Evolutionary conservation across 2,113 vertebrate genomes (phyloP).

Genomic region (Coreoperca whiteheadi): DNA sequence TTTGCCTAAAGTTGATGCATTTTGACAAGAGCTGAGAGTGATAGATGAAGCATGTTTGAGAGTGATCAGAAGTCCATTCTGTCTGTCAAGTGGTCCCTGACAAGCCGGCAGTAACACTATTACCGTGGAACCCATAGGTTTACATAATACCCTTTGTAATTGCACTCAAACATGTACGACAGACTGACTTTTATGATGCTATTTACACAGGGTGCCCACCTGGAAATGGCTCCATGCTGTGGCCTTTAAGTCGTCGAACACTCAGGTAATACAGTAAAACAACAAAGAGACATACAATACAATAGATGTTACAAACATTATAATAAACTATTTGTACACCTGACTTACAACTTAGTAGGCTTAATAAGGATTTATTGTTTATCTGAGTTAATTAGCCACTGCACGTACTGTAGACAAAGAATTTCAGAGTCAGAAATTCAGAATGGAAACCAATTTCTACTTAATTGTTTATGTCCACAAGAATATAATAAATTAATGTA

Average conservation of each 20-base stretch:
- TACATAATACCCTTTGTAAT: constrained; percentile 71
- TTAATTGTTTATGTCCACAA: neutral
- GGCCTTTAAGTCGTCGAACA: constrained; percentile 53
- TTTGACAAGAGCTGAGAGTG: constrained; percentile 29
- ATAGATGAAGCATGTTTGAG: constrained; percentile 39
- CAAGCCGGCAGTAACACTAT: constrained; percentile 46
- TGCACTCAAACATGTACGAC: constrained; percentile 60
- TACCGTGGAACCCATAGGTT: constrained; percentile 57
- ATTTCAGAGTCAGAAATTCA: neutral
- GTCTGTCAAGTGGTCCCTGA: constrained; percentile 34
- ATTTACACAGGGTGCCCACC: constrained; percentile 58
- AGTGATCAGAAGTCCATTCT: constrained; percentile 32
- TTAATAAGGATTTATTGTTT: neutral
- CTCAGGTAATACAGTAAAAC: constrained; percentile 68
- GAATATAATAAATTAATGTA: constrained; percentile 5
- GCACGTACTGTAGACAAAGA: neutral
- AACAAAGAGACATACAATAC: constrained; percentile 52
- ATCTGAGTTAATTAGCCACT: neutral
- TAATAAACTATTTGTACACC: constrained; percentile 57
- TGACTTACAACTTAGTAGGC: constrained; percentile 37
- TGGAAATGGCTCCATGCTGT: constrained; percentile 62
- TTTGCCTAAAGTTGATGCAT: constrained; percentile 1
- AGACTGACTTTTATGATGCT: constrained; percentile 69
- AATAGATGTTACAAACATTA: constrained; percentile 62
- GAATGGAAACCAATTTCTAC: neutral